phyloP scores from a whole-genome alignment of 2,113 vertebrate genomes.

The Capreolus pygargus region DNA sequence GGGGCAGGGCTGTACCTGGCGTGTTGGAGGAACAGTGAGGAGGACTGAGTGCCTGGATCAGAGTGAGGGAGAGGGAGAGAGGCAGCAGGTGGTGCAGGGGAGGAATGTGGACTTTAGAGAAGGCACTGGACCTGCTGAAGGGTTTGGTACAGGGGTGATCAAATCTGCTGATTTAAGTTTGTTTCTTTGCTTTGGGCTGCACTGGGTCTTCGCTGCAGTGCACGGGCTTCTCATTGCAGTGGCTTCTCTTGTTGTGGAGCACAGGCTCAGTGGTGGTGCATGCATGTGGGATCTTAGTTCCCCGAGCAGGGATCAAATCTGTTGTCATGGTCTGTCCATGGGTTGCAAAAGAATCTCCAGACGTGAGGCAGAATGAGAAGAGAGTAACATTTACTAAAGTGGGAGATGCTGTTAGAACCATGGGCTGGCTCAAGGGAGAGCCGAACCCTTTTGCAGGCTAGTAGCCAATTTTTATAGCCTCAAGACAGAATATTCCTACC shows the following conservation, averaged over 20 bases:
- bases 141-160: neutral
- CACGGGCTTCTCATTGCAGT: neutral
- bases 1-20: neutral
- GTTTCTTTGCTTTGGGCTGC: neutral
- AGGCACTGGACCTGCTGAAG: neutral
- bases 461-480: neutral
- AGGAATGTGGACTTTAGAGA: neutral
- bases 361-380: neutral
- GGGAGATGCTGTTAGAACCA: neutral
- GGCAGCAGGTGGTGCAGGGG: neutral
- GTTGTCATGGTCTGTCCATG: neutral
- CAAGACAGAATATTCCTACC: neutral
- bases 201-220: neutral
- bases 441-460: neutral
- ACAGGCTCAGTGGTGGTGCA: neutral
- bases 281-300: neutral
- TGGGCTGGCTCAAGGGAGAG: neutral
- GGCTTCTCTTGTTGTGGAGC: neutral
- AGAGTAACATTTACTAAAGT: neutral
- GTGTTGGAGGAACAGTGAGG: neutral
- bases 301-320: neutral
- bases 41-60: neutral
- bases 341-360: neutral
- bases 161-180: neutral
- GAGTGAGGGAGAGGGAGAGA: neutral